These are phyloP conservation scores for Plusia festucae DNA, from an alignment of 2,888 invertebrate genomes.

Conservation along the genomic window DNA sequence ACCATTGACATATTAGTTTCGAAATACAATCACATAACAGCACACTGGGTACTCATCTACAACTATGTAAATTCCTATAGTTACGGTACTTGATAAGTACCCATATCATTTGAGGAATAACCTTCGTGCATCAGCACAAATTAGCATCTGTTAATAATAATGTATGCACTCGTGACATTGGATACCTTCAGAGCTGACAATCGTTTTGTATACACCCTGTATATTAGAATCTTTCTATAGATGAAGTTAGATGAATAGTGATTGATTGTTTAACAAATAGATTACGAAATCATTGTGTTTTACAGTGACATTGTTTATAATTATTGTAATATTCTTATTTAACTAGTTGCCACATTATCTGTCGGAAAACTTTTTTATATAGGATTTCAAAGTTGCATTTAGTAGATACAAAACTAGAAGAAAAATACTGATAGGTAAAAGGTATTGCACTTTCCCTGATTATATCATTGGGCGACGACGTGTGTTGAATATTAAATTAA, in stretches of 20 bases:
- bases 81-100: background rate
- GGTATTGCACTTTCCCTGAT: conserved; percentile 15
- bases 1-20: background rate
- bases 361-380: too few species aligned
- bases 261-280: background rate
- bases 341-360: background rate
- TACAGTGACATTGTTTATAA: background rate
- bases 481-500: background rate
- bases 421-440: background rate
- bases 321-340: too few species aligned
- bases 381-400: too few species aligned
- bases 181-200: background rate
- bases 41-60: background rate
- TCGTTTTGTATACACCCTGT: background rate
- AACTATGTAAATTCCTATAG: background rate
- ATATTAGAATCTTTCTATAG: background rate
- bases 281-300: background rate
- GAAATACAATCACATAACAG: background rate
- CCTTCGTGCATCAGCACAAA: background rate
- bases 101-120: background rate
- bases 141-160: background rate
- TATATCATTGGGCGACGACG: background rate
- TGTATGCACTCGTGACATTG: background rate
- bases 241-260: background rate
- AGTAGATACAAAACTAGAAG: too few species aligned